Evolutionary conservation across 2,113 vertebrate genomes (phyloP).

Genomic region (Myiopsitta monachus): DNA sequence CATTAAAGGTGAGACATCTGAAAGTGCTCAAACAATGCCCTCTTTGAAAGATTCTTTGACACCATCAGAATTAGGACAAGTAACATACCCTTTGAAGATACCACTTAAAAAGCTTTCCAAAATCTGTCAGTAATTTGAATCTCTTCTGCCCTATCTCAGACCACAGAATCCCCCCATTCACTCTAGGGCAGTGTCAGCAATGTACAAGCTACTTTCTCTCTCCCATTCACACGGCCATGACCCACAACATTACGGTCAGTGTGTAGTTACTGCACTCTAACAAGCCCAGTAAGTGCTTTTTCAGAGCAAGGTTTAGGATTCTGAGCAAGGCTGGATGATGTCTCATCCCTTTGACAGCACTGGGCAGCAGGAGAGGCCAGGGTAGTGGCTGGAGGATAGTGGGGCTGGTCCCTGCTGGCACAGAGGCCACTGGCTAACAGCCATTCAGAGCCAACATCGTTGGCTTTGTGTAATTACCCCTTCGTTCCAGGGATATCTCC

Average conservation of each 20-base stretch:
- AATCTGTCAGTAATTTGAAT: conserved; percentile 46
- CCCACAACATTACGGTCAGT: neutral
- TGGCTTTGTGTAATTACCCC: neutral
- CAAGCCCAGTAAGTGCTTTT: neutral
- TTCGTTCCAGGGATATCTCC: neutral
- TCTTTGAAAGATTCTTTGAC: conserved; percentile 53
- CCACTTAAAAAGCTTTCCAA: conserved; percentile 43
- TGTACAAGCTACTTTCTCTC: neutral
- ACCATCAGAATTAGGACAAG: conserved; percentile 24
- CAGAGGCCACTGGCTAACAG: neutral
- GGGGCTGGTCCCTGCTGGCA: neutral
- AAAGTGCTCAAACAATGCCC: conserved; percentile 31
- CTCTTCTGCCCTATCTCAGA: neutral
- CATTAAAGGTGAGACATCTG: conserved; percentile 44
- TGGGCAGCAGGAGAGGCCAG: fast-evolving
- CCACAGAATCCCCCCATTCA: neutral
- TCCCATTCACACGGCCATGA: neutral
- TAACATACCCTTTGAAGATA: conserved; percentile 36
- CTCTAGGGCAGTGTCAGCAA: neutral
- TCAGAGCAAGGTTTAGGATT: neutral
- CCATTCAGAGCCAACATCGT: neutral
- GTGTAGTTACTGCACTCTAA: neutral
- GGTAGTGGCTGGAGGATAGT: neutral
- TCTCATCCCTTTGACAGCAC: neutral
- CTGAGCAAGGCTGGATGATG: neutral